phyloP scores from a whole-genome alignment of 2,888 invertebrate genomes.

The Diloba caeruleocephala region DNA sequence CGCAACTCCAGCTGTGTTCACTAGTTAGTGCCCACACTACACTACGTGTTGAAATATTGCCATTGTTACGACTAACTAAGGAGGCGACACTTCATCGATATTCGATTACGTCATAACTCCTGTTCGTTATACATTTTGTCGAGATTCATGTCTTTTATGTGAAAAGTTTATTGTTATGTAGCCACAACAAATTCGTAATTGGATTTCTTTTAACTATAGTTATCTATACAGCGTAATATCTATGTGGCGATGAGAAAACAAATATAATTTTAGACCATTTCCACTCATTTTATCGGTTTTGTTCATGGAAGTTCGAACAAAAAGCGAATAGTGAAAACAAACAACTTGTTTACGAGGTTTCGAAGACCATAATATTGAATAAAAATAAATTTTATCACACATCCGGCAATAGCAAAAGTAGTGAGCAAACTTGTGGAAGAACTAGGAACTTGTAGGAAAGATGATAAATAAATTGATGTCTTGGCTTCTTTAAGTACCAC shows the following conservation, averaged over 20 bases:
- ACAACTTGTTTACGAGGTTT: slow-evolving; percentile 61
- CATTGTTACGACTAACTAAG: slow-evolving; percentile 58
- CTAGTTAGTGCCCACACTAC: slow-evolving; percentile 79
- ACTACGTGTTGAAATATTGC: slow-evolving; percentile 77
- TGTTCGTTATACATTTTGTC: slow-evolving; percentile 7
- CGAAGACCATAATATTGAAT: slow-evolving; percentile 56
- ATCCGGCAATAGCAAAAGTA: slow-evolving; percentile 39
- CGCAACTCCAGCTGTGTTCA: slow-evolving; percentile 81
- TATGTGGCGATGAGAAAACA: slow-evolving; percentile 33
- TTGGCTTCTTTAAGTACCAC: slow-evolving; percentile 1
- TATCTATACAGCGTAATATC: slow-evolving; percentile 15
- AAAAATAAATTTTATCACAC: slow-evolving; percentile 51
- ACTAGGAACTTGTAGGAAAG: slow-evolving; percentile 21
- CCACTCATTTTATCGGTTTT: slow-evolving; percentile 45
- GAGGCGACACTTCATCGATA: slow-evolving; percentile 58
- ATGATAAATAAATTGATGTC: slow-evolving; percentile 2
- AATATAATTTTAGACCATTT: slow-evolving; percentile 40
- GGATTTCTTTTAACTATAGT: slow-evolving; percentile 12
- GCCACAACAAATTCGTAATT: slow-evolving; percentile 24
- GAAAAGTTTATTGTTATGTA: slow-evolving; percentile 18
- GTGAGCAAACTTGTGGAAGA: slow-evolving; percentile 25
- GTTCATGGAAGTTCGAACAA: slow-evolving; percentile 38
- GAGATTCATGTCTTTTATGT: slow-evolving; percentile 11
- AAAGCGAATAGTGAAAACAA: slow-evolving; percentile 51
- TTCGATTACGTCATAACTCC: slow-evolving; percentile 46